Conservation (phyloP, 2,797 vertebrate genomes). For the Dermochelys coriacea region DNA sequence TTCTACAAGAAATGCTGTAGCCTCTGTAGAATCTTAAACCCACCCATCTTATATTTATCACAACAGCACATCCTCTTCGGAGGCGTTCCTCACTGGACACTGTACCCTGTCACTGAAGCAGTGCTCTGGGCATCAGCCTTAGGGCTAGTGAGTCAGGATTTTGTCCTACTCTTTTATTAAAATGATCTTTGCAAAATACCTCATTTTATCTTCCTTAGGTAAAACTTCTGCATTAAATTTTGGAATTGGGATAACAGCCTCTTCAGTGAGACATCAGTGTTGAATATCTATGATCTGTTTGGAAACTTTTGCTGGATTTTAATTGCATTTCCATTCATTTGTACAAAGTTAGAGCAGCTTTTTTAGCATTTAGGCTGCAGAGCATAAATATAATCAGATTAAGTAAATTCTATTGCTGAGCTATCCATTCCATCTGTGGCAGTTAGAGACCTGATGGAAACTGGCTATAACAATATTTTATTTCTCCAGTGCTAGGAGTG, state of each 20-base stretch:
- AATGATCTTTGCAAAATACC: neutral
- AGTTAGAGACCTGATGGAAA: neutral
- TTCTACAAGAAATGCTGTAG: neutral
- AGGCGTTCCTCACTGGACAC: neutral
- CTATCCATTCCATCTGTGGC: neutral
- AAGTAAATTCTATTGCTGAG: neutral
- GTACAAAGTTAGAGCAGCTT: neutral
- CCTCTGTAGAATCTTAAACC: neutral
- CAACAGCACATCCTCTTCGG: neutral
- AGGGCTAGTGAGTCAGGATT: neutral
- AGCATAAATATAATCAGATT: neutral
- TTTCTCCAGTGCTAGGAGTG: neutral
- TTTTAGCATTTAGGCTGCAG: neutral
- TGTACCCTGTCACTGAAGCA: neutral
- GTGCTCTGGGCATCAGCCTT: neutral
- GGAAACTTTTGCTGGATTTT: neutral
- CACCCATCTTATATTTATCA: neutral
- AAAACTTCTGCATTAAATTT: neutral
- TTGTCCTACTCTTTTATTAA: neutral
- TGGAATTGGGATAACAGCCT: neutral
- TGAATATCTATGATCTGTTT: neutral
- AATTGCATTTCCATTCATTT: neutral
- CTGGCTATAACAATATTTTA: neutral
- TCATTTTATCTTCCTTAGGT: neutral
- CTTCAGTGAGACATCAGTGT: neutral